Evolutionary conservation across 2,888 invertebrate species (phyloP).

Genomic region (Oligia latruncula): DNA sequence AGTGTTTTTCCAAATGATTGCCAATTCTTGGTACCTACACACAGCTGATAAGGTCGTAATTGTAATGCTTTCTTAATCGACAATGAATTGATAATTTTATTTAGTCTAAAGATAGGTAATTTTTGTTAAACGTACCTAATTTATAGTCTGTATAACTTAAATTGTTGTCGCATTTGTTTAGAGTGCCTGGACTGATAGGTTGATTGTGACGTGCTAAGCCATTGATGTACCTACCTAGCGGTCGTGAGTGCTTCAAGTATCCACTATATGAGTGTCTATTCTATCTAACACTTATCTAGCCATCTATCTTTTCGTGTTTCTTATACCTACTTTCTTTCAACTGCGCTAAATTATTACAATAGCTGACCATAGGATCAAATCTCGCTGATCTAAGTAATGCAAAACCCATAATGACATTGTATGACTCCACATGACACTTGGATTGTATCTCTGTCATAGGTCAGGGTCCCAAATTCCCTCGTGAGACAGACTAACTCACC

Average conservation of each 20-base stretch:
- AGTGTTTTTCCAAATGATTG: slow-evolving; percentile 21
- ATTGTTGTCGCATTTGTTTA: slow-evolving; percentile 15
- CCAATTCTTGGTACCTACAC: slow-evolving; percentile 21
- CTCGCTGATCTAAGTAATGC: background rate
- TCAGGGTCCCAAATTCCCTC: background rate
- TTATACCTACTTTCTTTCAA: background rate
- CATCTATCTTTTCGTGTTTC: background rate
- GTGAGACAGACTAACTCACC: background rate
- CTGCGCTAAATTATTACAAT: background rate
- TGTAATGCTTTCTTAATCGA: slow-evolving; percentile 54
- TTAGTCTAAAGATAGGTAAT: slow-evolving; percentile 42
- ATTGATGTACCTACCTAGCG: slow-evolving; percentile 3
- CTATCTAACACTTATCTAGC: background rate
- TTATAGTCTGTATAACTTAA: slow-evolving; percentile 11
- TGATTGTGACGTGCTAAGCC: slow-evolving; percentile 23
- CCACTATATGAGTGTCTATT: background rate
- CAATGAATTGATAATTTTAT: slow-evolving; percentile 48
- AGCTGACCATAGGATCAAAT: background rate
- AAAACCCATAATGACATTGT: background rate
- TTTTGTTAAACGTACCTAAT: slow-evolving; percentile 19
- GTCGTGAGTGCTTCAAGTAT: slow-evolving; percentile 31
- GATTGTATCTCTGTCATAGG: background rate
- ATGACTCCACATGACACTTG: background rate
- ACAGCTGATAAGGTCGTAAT: slow-evolving; percentile 40
- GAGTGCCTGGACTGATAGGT: slow-evolving; percentile 28